These are phyloP conservation scores for Drosophila suboccidentalis DNA, from an alignment of 2,888 invertebrate genomes.

Conservation along the genomic window DNA sequence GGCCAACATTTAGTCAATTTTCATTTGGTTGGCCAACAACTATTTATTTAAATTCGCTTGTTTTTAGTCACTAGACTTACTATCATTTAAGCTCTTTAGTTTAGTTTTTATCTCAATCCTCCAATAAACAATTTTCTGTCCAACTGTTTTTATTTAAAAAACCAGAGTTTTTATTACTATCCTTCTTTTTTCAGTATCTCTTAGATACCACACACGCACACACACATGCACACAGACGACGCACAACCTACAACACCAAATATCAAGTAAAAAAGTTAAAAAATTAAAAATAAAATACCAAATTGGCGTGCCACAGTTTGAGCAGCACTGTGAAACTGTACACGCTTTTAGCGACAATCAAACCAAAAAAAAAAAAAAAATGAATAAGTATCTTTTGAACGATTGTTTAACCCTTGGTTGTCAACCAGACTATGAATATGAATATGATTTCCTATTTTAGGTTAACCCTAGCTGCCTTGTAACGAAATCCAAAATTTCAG, in stretches of 20 bases:
- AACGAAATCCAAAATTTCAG: conserved; percentile 73
- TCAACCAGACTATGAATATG: conserved; percentile 20
- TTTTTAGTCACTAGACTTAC: conserved; percentile 62
- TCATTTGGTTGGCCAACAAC: conserved; percentile 43
- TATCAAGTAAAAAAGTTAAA: conserved; percentile 32
- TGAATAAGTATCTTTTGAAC: conserved; percentile 12
- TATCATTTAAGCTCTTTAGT: conserved; percentile 14
- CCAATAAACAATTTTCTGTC: conserved; percentile 56
- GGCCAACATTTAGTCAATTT: conserved; percentile 67
- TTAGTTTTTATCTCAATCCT: conserved; percentile 28
- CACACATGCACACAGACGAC: conserved; percentile 46
- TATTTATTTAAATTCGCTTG: conserved; percentile 57
- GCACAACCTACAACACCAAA: conserved; percentile 77
- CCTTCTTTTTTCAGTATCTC: not conserved
- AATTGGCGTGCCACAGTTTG: conserved; percentile 43
- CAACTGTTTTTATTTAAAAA: conserved; percentile 17
- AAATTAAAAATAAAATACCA: conserved; percentile 35
- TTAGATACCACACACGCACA: conserved; percentile 29
- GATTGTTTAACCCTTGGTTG: conserved; percentile 14
- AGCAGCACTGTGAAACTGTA: conserved; percentile 39
- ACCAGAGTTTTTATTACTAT: not conserved
- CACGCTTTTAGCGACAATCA: conserved; percentile 62
- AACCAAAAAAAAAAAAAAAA: conserved; percentile 33
- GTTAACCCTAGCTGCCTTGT: conserved; percentile 74
- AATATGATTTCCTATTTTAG: conserved; percentile 30